These are phyloP conservation scores for Tetragonula clypearis DNA, from an alignment of 1,140 invertebrate species.

Conservation along the genomic window DNA sequence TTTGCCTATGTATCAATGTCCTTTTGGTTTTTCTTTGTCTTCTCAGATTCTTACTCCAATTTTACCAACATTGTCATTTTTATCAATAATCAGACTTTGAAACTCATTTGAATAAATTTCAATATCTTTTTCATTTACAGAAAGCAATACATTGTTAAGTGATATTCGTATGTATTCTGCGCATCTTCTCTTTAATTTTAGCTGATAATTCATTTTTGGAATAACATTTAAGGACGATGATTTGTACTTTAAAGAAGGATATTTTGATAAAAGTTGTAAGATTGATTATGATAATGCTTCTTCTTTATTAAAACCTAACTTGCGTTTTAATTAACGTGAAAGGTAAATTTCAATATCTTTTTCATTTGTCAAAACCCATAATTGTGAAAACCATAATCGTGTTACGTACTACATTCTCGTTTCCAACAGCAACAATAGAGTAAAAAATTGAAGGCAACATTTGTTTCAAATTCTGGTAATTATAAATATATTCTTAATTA, in stretches of 20 bases:
- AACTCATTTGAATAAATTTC: constrained; percentile 87
- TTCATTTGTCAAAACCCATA: constrained; percentile 80
- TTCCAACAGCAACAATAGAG: not conserved
- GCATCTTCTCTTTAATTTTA: constrained; percentile 82
- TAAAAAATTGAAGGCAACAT: not conserved
- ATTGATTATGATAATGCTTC: constrained; percentile 84
- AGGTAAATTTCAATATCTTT: constrained; percentile 82
- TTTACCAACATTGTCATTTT: constrained; percentile 78
- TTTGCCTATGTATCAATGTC: constrained; percentile 54
- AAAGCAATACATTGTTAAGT: constrained; percentile 78
- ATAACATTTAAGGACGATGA: constrained; percentile 82
- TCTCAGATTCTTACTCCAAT: constrained; percentile 61
- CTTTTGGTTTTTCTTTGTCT: too few species aligned
- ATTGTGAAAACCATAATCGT: constrained; percentile 58
- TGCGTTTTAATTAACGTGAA: constrained; percentile 85
- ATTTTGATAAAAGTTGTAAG: constrained; percentile 86
- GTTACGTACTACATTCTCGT: not conserved
- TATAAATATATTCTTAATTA: not conserved
- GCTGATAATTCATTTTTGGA: constrained; percentile 81
- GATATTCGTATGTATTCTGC: too few species aligned
- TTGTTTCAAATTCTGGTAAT: not conserved
- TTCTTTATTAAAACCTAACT: constrained; percentile 84
- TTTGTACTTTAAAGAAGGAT: constrained; percentile 84
- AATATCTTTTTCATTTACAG: constrained; percentile 83
- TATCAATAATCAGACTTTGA: constrained; percentile 73